Evolutionary conservation across 2,888 invertebrate species (phyloP), one percentile per base, ranked within the genome.

Genomic region (Lumbricus terrestris): DNA sequence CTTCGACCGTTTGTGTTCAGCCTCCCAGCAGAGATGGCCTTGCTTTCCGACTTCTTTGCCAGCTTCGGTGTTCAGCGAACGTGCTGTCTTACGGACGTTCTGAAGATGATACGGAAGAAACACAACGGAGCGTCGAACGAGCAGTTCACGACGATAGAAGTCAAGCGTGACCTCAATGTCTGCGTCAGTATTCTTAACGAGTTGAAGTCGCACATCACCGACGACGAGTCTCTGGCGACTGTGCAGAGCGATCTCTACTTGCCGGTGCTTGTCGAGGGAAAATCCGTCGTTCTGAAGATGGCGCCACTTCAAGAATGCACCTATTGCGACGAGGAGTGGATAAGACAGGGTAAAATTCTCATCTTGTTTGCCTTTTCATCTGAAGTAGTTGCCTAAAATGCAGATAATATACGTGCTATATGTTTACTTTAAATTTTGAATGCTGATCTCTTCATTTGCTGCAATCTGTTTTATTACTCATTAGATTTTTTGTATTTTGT

Each of bases 301-400:
- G 92, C 92, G 2, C 90, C 91, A 29, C 90, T 92, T n/a, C 88
- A 88, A 1, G 92, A 93, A 20, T 93, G 93, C 89, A 93, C 93
- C 8, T 93, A 92, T 88, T 93, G 93, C 91, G 93, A 93, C 40
- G 91, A 92, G 20, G 92, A 93, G 33, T 93, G 92, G 93, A 90
- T 93, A 16, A 90, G 91, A 37, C 92, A 92, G 88, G 92, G 91
- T 90, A 82, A 88, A 35, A 35, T n/a, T 34, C 15, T 34, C 2
- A 35, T 88, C 34, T 47, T 54, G 33, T 88, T 88, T 40, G 29
- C 33, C 37, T 88, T 88, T 88, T 29, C 29, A 69, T 69, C n/a
- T 11, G 0, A n/a, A 69, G 29, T 69, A n/a, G 29, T n/a, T 6
- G 29, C 69, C 69, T 69, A 47, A 69, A 47, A 47, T 47, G 47